Base-by-base conservation (phyloP, 1,140 invertebrate genomes). In the Neelides sp. region DNA sequence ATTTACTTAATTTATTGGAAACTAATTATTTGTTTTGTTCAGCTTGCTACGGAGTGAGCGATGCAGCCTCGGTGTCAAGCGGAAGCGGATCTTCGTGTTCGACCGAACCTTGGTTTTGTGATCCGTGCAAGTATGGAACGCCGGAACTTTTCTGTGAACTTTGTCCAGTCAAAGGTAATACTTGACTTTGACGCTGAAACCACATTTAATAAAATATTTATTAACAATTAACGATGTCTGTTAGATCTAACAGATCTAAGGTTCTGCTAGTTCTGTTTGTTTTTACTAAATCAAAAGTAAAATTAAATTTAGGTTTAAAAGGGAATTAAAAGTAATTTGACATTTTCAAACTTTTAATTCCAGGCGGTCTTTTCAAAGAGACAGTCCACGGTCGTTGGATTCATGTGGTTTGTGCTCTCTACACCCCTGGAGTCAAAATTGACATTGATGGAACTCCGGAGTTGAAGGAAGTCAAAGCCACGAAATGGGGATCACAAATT, bases 101-200 rank as follows among this genome's bases (percentile, higher is more conserved):
- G 30, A 96, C 91, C 1, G 91, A 93, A 59, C 92, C 92, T 0
- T 97, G 93, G 93, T 96, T 96, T 68, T 97, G 92, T 72, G 92
- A 97, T 70, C 85, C 90, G n/a, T 96, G 93, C 61, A 89, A 88
- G 64, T 89, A 88, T 34, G 88, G 88, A 1, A 77, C 87, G 7
- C 78, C 75, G 23, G 81, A 85, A 68, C 89, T 91, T 1, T 75
- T 74, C 15, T 92, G 88, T 67, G 87, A 92, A 69, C 68, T 93
- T 5, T 93, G 88, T 65, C 87, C 89, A 3, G 84, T 83, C 66
- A 73, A 73, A 64, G 78, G 78, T 77, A 64, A 63, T n/a, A n/a
- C n/a, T n/a, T 10, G 27, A 48, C 8, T 27, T 24, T 20, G 15
- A 20, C 27, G 8, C 27, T 20, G 12, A 12, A 45, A 28, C 32